Base-by-base conservation (phyloP, 2,888 invertebrate species). In the Drosophila macrothrix region DNA sequence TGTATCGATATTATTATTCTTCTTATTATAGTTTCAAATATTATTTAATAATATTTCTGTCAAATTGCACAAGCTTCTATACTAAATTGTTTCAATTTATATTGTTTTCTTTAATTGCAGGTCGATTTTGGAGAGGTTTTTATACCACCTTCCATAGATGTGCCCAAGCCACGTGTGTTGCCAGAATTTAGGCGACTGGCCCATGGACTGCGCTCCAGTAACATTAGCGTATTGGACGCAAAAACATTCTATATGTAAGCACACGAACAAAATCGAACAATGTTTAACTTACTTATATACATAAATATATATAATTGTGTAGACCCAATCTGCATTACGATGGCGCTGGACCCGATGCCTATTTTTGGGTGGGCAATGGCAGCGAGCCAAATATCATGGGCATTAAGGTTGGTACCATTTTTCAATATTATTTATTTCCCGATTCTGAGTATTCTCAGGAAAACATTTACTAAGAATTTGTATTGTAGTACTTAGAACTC, bases 331-430 rank as follows among this genome's bases (percentile, higher is more conserved):
- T 98, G 83, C 97, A 98, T 91, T 98, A 98, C 91, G 98, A 98
- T 88, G 98, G 98, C 37, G 96, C 96, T 2, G 98, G 97, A 0
- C 98, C 98, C 0, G 98, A 98, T 92, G 98, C 98, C 0, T 98
- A 97, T 93, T 98, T 98, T 93, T 98, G 97, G 97, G 98, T 98
- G n/a, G 98, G 98, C 22, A 97, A 96, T 85, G 98, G 98, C 6
- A 94, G 95, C 0, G 96, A 97, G 81, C 97, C 98, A 0, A 96
- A 95, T 86, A 94, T 96, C 25, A 96, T 96, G 93, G 98, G 98
- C 35, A 96, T 96, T 82, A 98, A 98, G 94, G 96, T 95, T 25
- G 19, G 73, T 52, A 54, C 10, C 25, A 19, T 3, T n/a, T 28
- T 14, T 16, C 29, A 50, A 14, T 28, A 28, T 19, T 28, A 46